A percentile compares a stretch with the other conserved stretches of the same genome.
phyloP scores from a whole-genome alignment of 1,140 invertebrate species.

The Brachionus rubens region DNA sequence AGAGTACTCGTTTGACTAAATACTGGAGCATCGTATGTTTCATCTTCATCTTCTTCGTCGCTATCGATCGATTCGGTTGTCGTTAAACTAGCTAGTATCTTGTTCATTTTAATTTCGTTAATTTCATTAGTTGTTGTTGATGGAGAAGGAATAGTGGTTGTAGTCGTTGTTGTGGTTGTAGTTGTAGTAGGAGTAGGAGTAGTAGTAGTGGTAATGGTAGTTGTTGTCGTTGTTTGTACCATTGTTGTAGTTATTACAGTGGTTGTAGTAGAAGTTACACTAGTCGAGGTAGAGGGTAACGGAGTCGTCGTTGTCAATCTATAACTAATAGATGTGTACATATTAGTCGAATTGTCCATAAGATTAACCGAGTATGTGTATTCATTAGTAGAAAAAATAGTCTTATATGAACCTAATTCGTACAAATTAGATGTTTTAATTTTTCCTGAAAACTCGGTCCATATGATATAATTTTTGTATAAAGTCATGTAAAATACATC shows the following conservation, averaged over 20 bases:
- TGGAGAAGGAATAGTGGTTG: neutral
- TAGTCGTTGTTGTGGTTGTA: neutral
- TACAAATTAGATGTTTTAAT: conserved; percentile 35
- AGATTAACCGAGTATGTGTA: conserved; percentile 37
- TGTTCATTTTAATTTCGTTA: neutral
- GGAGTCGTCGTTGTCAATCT: neutral
- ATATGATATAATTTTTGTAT: conserved; percentile 20
- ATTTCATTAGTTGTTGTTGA: neutral
- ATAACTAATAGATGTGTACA: neutral
- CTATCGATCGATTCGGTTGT: neutral
- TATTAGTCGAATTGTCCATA: conserved; percentile 19
- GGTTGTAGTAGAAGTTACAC: neutral
- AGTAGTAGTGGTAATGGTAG: neutral
- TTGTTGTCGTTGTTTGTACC: neutral
- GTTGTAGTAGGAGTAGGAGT: neutral
- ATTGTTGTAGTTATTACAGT: neutral
- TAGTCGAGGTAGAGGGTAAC: neutral
- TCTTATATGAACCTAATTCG: neutral
- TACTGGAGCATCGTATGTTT: neutral
- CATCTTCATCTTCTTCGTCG: neutral
- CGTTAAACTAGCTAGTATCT: neutral
- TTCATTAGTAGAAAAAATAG: conserved; percentile 42
- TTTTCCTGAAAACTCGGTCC: conserved; percentile 46
- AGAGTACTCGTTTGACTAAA: neutral
- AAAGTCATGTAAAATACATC: conserved; percentile 28